These are phyloP conservation scores for Anticlea derivata DNA, from an alignment of 2,888 invertebrate species.

Conservation along the genomic window DNA sequence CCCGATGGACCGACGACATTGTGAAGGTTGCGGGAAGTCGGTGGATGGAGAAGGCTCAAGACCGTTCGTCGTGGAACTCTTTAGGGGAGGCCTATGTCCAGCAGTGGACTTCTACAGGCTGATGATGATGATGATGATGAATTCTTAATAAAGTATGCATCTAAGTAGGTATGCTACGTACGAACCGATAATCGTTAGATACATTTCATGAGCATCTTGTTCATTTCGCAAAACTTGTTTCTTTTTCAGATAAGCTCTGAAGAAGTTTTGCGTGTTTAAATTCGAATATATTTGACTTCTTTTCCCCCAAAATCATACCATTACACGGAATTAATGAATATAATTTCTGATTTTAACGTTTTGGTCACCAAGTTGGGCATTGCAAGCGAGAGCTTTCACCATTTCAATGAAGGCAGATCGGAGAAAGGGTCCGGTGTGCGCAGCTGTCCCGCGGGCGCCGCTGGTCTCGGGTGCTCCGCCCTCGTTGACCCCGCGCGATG, in stretches of 20 bases:
- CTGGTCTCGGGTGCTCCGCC: slow-evolving; percentile 66
- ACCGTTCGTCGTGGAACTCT: too few species aligned
- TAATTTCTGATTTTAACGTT: slow-evolving; percentile 19
- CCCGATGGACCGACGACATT: too few species aligned
- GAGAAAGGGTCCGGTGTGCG: slow-evolving; percentile 77
- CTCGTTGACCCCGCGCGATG: slow-evolving; percentile 67
- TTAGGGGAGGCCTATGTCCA: too few species aligned
- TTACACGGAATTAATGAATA: slow-evolving; percentile 9
- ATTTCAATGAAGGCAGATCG: slow-evolving; percentile 59
- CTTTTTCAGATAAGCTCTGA: background rate
- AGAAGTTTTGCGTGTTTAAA: background rate
- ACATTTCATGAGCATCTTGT: background rate
- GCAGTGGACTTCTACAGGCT: too few species aligned
- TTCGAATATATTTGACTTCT: background rate
- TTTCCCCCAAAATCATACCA: slow-evolving; percentile 1
- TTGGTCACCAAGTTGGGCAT: slow-evolving; percentile 40
- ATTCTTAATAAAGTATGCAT: too few species aligned
- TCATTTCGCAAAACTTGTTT: slow-evolving; percentile 2
- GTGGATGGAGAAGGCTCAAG: too few species aligned
- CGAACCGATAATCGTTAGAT: background rate
- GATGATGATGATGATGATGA: too few species aligned
- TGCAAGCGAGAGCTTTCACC: slow-evolving; percentile 66
- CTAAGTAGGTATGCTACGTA: background rate
- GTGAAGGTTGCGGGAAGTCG: too few species aligned
- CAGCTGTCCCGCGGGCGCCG: slow-evolving; percentile 79